These are phyloP conservation scores for Prionchulus punctatus DNA, from an alignment of 2,888 invertebrate genomes.

Conservation along the genomic window DNA sequence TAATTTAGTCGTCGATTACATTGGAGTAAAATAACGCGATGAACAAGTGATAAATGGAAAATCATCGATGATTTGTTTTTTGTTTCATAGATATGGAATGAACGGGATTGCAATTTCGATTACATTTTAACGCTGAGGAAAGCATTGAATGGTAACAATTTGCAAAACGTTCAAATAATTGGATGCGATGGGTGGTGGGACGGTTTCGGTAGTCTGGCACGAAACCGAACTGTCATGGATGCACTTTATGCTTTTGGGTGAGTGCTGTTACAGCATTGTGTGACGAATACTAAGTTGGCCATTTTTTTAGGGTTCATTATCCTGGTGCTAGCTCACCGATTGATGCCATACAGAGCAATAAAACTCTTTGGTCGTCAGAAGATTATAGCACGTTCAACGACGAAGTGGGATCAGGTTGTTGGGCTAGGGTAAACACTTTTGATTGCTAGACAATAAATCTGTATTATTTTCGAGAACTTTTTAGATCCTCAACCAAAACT, in stretches of 20 bases:
- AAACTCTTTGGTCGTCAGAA: constrained; percentile 35
- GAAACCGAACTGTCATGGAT: constrained; percentile 13
- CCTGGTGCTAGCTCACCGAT: constrained; percentile 20
- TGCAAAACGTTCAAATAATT: constrained; percentile 28
- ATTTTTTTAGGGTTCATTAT: constrained; percentile 22
- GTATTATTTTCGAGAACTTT: too few relatives aligned
- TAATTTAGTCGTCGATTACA: constrained; percentile 30
- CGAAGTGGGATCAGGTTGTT: constrained; percentile 34
- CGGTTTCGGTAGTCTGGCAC: neutral
- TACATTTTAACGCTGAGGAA: constrained; percentile 23
- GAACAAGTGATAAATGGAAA: neutral
- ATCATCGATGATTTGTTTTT: neutral
- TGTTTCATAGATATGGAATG: constrained; percentile 32
- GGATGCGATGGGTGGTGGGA: constrained; percentile 26
- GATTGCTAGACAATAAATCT: too few relatives aligned
- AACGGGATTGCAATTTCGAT: constrained; percentile 25
- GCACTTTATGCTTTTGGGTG: constrained; percentile 34
- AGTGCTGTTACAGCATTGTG: neutral
- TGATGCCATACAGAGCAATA: constrained; percentile 23
- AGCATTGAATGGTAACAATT: constrained; percentile 22
- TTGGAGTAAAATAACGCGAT: constrained; percentile 26
- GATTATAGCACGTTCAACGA: constrained; percentile 36
- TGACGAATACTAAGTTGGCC: neutral
- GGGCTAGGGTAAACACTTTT: constrained; percentile 32
- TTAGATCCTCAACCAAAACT: constrained; percentile 35